Evolutionary conservation across 2,113 vertebrate genomes (phyloP), one percentile per base, ranked within the genome.

Genomic region (Phylloscopus trochilus): DNA sequence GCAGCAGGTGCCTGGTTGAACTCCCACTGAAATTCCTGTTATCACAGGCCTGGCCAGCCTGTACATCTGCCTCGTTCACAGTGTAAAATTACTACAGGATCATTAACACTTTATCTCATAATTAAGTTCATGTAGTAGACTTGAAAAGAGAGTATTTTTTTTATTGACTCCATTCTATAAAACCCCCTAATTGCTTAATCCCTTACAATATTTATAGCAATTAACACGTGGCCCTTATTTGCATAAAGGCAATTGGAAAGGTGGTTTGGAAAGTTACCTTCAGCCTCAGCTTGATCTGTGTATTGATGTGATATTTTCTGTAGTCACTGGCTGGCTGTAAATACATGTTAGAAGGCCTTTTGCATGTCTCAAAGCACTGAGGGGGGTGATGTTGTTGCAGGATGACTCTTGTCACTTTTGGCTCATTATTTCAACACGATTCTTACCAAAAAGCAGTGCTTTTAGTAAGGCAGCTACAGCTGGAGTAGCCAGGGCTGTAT

Each of bases 101-200:
- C 69, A 66, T 91, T 92, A 93, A 70, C 56, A n/a, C 49, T 93
- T 88, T 43, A 84, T 58, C 74, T 91, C 78, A 8, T 89, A 74
- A 89, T 92, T 86, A 89, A 91, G 53, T 72, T 77, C 60, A 60
- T 41, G 60, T 75, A 58, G 60, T 68, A 79, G 69, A 49, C 22
- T 87, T 44, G 74, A 92, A 70, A 58, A 90, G 15, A 72, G 21
- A 44, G 19, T 28, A 13, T 43, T n/a, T n/a, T 56, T 76, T 90
- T 92, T 33, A 87, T 89, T 93, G 66, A 83, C 43, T 87, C 46
- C 83, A 7, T 67, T 83, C 26, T 44, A 20, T 52, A 68, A 92
- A 87, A 83, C 44, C 2, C 19, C 1, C 0, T 94, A 91, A 68
- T 56, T 72, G 49, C 52, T 78, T 91, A 91, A 94, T 68, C 53